Evolutionary conservation across 2,797 vertebrate genomes (phyloP), one percentile per base, ranked within the genome.

Genomic region (Eospalax fontanierii): DNA sequence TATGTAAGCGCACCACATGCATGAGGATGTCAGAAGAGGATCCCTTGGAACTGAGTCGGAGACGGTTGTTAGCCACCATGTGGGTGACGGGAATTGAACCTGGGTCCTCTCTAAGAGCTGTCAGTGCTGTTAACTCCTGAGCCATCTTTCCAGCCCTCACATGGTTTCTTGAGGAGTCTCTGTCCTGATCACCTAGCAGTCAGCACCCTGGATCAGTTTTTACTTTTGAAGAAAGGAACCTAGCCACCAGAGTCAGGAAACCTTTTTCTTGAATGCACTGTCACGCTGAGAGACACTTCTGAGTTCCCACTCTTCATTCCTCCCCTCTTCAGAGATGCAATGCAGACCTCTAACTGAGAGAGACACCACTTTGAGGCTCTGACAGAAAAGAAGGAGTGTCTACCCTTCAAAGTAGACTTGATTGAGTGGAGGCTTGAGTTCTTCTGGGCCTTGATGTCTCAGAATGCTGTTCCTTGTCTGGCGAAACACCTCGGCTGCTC

Each of bases 401-500:
- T 80, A 21, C 71, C 73, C 54, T 93, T 89, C 59, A 61, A 70
- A 85, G 68, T 1, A 38, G 63, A 30, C 38, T 40, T 87, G 59
- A 70, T 1, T 33, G 63, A 90, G 81, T 82, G 74, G 19, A 85
- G 35, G 30, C 63, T 63, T 26, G 46, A 73, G 71, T 43, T 90
- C 80, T 79, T 91, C 57, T 30, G 65, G 78, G 38, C 87, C 38
- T 87, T 57, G 59, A 35, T 82, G 63, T 57, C 35, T 68, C 84
- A 3, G 88, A 92, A n/a, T n/a, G 40, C 26, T 0, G 43, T 65
- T 89, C 78, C 70, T 54, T 59, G 54, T 93, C 81, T 59, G 6
- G 24, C 6, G 40, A 89, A 71, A 86, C 35, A 8, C 82, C 54
- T 82, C 38, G 93, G 71, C 75, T 21, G 40, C 63, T 95, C 75